Base-by-base conservation (phyloP, 2,113 vertebrate genomes). In the Prietella phreatophila region DNA sequence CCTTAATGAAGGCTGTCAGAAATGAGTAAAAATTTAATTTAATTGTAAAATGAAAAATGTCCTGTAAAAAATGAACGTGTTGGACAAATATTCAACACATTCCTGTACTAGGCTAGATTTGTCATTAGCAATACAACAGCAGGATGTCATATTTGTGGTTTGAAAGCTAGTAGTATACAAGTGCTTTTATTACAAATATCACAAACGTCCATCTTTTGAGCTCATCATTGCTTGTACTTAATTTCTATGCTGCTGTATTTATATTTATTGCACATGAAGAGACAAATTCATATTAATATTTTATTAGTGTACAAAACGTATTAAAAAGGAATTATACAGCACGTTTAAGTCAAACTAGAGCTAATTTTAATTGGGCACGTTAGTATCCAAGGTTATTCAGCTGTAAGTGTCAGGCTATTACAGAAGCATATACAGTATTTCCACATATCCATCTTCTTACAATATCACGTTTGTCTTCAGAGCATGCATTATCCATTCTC, bases 301-400 rank as follows among this genome's bases (percentile, higher is more conserved):
- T 99, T 99, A 99, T 98, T 99, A 98, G 96, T 96, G 97, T 99
- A 99, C 97, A 99, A 99, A 99, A 99, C 97, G 96, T 97, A 97
- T 97, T 99, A 98, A 98, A 98, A 99, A 98, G 97, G 97, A 97
- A 96, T 95, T 98, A 97, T 98, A 98, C 97, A 97, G 96, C 97
- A 98, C 96, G 97, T 93, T 96, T 96, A 87, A 96, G 95, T 96
- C 95, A 96, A 97, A 97, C 97, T 97, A 97, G 95, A 97, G 95
- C 97, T 97, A 97, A 96, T 91, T 92, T 92, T 95, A 95, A 97
- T 96, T 95, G 95, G 95, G 96, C 96, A 96, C 95, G 94, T 94
- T 95, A 95, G 95, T 95, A 94, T 95, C 94, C 95, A 96, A 95
- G 92, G 91, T 94, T 93, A 95, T 94, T 90, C 92, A 92, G 92